Evolutionary conservation across 1,140 invertebrate genomes (phyloP).

Genomic region (Bradysia coprophila): DNA sequence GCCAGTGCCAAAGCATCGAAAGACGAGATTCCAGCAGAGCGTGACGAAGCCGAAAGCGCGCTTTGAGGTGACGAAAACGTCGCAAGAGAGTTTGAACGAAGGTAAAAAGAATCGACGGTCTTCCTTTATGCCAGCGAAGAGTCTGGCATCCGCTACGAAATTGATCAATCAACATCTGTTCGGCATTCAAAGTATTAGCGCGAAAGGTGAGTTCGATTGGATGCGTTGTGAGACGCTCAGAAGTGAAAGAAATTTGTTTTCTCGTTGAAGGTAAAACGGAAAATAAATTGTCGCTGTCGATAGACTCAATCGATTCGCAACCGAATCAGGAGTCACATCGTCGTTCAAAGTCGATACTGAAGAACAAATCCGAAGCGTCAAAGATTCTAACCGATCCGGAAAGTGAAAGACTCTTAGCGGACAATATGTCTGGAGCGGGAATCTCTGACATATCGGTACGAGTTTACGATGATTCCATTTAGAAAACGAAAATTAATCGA

Average conservation of each 20-base stretch:
- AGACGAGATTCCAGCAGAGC: slow-evolving; percentile 65
- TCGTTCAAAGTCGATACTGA: slow-evolving; percentile 58
- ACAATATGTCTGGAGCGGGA: slow-evolving; percentile 31
- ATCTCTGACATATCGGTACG: slow-evolving; percentile 25
- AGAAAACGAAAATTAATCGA: background rate
- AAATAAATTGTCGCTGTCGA: slow-evolving; percentile 49
- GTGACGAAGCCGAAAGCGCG: slow-evolving; percentile 12
- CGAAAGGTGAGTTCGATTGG: slow-evolving; percentile 26
- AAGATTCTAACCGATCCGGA: slow-evolving; percentile 38
- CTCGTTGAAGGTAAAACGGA: slow-evolving; percentile 23
- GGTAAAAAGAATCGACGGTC: slow-evolving; percentile 26
- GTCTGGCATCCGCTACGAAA: slow-evolving; percentile 46
- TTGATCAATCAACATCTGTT: slow-evolving; percentile 59
- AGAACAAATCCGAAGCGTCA: slow-evolving; percentile 44
- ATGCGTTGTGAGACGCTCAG: background rate
- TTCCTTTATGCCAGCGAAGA: slow-evolving; percentile 39
- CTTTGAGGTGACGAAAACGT: slow-evolving; percentile 21
- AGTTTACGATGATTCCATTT: background rate
- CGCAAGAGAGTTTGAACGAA: slow-evolving; percentile 29
- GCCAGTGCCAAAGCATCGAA: slow-evolving; percentile 59
- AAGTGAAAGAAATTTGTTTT: slow-evolving; percentile 1
- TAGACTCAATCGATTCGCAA: slow-evolving; percentile 46
- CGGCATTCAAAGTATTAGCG: slow-evolving; percentile 35
- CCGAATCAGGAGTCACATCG: slow-evolving; percentile 41
- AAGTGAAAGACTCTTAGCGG: slow-evolving; percentile 55